These are phyloP conservation scores for Heliconius eleuchia DNA, from an alignment of 1,140 invertebrate species.

Conservation along the genomic window DNA sequence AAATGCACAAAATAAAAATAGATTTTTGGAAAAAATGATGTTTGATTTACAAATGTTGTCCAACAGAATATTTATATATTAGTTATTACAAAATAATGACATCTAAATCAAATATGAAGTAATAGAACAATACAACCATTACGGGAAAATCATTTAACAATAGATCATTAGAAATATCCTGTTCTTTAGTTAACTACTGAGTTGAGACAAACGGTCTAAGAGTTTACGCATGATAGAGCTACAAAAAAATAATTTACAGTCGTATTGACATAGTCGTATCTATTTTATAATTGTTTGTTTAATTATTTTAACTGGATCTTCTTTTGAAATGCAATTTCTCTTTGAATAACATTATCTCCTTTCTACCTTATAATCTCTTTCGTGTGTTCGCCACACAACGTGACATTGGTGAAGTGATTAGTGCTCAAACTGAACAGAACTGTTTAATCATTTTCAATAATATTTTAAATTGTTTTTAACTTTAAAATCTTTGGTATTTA, in stretches of 20 bases:
- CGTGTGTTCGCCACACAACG: too few relatives aligned
- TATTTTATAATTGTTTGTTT: not conserved
- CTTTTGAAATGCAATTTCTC: too few relatives aligned
- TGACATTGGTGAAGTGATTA: too few relatives aligned
- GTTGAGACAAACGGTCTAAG: constrained; percentile 18
- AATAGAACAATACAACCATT: constrained; percentile 27
- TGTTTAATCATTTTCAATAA: too few relatives aligned
- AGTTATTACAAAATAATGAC: constrained; percentile 23
- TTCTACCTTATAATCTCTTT: too few relatives aligned
- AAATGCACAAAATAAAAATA: too few relatives aligned
- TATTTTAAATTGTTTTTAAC: too few relatives aligned
- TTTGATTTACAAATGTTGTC: not conserved
- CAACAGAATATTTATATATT: not conserved
- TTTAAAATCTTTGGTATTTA: too few relatives aligned
- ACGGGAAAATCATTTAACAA: constrained; percentile 30
- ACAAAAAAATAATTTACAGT: not conserved
- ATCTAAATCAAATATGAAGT: constrained; percentile 26
- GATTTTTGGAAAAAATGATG: too few relatives aligned
- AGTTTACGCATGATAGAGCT: constrained; percentile 21
- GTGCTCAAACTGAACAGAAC: too few relatives aligned
- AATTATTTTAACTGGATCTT: not conserved
- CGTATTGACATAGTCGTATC: not conserved
- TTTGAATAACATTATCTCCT: too few relatives aligned
- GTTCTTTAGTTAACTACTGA: constrained; percentile 20
- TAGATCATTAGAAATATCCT: constrained; percentile 32